Conservation (phyloP, 2,888 invertebrate species). For the Eilema depressum region DNA sequence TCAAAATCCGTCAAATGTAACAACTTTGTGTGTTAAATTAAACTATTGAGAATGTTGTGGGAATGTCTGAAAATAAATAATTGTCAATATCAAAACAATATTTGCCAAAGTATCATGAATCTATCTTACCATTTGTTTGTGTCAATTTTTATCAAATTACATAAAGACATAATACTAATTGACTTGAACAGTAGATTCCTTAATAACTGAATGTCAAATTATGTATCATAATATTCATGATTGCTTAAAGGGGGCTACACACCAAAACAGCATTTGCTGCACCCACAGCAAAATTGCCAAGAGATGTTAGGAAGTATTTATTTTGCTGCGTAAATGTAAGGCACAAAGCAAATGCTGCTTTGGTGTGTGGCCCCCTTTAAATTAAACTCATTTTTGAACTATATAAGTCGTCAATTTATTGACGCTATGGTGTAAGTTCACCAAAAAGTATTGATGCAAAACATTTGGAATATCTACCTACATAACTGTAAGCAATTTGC, state of each 20-base stretch:
- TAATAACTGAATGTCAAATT: not conserved
- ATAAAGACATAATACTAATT: not conserved
- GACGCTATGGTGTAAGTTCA: constrained; percentile 8
- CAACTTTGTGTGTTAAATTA: constrained; percentile 6
- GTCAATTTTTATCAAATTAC: not conserved
- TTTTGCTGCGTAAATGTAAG: too few relatives aligned
- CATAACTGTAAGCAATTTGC: not conserved
- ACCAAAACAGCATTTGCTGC: not conserved
- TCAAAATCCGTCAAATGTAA: constrained; percentile 39
- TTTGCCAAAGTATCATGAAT: constrained; percentile 43
- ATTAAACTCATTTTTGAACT: not conserved
- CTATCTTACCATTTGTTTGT: not conserved
- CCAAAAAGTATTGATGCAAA: constrained; percentile 1
- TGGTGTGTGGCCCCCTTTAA: too few relatives aligned
- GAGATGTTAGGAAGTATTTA: too few relatives aligned
- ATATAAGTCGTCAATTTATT: constrained; percentile 37
- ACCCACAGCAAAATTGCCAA: too few relatives aligned
- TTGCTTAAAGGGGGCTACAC: not conserved
- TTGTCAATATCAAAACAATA: constrained; percentile 10
- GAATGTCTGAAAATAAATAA: constrained; percentile 10
- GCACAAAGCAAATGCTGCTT: too few relatives aligned
- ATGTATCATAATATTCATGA: not conserved
- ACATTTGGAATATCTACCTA: not conserved
- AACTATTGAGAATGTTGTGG: not conserved
- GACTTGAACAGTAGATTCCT: not conserved